Base-by-base conservation (phyloP, 1,140 invertebrate species). In the Rhagoletis zephyria region DNA sequence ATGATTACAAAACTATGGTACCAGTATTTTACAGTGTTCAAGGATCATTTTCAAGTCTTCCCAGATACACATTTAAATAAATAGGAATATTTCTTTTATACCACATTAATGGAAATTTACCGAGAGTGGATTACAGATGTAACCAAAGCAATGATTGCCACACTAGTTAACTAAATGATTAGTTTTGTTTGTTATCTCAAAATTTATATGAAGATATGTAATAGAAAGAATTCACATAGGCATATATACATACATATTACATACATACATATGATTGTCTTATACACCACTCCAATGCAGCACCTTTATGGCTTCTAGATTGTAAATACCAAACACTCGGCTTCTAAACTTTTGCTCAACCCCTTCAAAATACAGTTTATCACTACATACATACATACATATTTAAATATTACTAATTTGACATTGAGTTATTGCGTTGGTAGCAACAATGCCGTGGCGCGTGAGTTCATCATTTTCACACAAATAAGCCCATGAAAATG, bases 401-500 rank as follows among this genome's bases (percentile, higher is more conserved):
- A 56, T 59, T 81, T 81, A n/a, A 81, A 81, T 81, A 81, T 81
- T 48, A 81, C 74, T 59, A 81, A 81, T 59, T 81, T 81, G 45
- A 81, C 48, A 81, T 81, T 81, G 74, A 81, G 74, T 81, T 81
- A 81, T 81, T 56, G 48, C n/a, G 9, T 16, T 51, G 40, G 14
- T 16, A 12, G 74, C 48, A 81, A 56, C 74, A 81, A 56, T 56
- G 74, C 30, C 10, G 5, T 51, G 74, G 48, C n/a, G 42, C 48
- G 48, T 81, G 74, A 81, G 74, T 56, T 81, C 74, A 81, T 56
- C 74, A 81, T 56, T 56, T 81, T 81, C n/a, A 81, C 74, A 81
- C 48, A 81, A 51, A 56, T 81, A 81, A 81, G 45, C 70, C 4
- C 12, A 16, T 14, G 45, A 74, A 67, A 14, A 51, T 14, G 45